Evolutionary conservation across 1,140 invertebrate genomes (phyloP).

Genomic region (Calephelis nemesis): DNA sequence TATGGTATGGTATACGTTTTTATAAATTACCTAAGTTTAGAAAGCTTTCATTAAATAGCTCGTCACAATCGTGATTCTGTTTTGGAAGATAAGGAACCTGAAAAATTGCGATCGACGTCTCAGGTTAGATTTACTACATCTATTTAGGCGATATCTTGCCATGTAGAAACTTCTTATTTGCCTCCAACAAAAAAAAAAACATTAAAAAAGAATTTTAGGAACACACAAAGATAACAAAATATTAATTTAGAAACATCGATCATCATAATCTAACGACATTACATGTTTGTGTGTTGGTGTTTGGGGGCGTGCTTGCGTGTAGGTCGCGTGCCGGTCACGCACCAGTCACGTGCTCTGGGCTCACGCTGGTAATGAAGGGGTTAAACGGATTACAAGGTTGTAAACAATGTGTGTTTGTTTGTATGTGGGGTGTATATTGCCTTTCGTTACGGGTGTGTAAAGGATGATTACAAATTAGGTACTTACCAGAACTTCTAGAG

Average conservation of each 20-base stretch:
- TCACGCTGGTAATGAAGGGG: conserved; percentile 42
- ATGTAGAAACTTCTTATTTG: too few relatives aligned
- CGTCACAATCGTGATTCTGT: too few relatives aligned
- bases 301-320: conserved; percentile 33
- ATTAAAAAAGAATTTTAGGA: not conserved
- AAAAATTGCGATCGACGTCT: too few relatives aligned
- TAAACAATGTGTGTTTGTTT: conserved; percentile 30
- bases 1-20: too few relatives aligned
- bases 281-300: conserved; percentile 35
- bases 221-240: conserved; percentile 36
- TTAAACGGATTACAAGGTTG: conserved; percentile 38
- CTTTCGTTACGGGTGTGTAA: too few relatives aligned
- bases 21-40: too few relatives aligned
- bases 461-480: too few relatives aligned
- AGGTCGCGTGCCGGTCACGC: conserved; percentile 35
- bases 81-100: too few relatives aligned
- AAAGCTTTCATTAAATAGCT: too few relatives aligned
- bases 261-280: conserved; percentile 45
- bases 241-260: conserved; percentile 53
- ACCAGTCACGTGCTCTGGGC: conserved; percentile 24
- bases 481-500: too few relatives aligned
- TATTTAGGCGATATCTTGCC: too few relatives aligned
- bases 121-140: too few relatives aligned
- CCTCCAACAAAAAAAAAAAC: not conserved
- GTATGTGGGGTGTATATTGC: not conserved